These are phyloP conservation scores for Gasterosteus aculeatus DNA, from an alignment of 2,113 vertebrate species.

Conservation along the genomic window DNA sequence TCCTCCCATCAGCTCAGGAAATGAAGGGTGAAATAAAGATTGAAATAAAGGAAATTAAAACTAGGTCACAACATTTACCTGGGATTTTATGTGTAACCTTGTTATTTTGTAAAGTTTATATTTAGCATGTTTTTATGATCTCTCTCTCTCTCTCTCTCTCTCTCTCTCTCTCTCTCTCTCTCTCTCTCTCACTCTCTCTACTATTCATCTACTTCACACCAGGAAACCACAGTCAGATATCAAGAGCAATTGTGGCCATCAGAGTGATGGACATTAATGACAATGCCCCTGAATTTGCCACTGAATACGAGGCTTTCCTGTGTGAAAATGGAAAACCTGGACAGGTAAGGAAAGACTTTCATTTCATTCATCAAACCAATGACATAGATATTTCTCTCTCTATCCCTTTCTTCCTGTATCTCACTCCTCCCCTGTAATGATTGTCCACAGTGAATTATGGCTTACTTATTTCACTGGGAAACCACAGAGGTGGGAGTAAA, in stretches of 20 bases:
- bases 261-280: constrained; percentile 98
- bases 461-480: constrained; percentile 75
- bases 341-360: constrained; percentile 83
- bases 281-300: constrained; percentile 96
- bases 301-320: constrained; percentile 92
- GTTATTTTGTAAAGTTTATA: constrained; percentile 16
- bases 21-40: constrained; percentile 60
- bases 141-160: constrained; percentile 17
- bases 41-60: constrained; percentile 71
- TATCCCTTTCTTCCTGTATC: constrained; percentile 33
- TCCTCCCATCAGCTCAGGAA: constrained; percentile 65
- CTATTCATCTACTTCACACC: constrained; percentile 12
- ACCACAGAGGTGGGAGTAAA: constrained; percentile 64
- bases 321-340: constrained; percentile 98
- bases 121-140: constrained; percentile 20
- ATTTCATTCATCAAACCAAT: constrained; percentile 60
- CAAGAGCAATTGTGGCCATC: constrained; percentile 92
- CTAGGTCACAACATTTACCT: constrained; percentile 72
- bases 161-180: constrained; percentile 18
- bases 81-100: constrained; percentile 39
- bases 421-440: constrained; percentile 69
- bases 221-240: constrained; percentile 99
- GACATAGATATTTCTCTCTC: constrained; percentile 38
- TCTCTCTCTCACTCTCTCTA: constrained; percentile 23
- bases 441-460: constrained; percentile 75